These are phyloP conservation scores for Subacronicta megacephala DNA, from an alignment of 2,888 invertebrate species.

Conservation along the genomic window DNA sequence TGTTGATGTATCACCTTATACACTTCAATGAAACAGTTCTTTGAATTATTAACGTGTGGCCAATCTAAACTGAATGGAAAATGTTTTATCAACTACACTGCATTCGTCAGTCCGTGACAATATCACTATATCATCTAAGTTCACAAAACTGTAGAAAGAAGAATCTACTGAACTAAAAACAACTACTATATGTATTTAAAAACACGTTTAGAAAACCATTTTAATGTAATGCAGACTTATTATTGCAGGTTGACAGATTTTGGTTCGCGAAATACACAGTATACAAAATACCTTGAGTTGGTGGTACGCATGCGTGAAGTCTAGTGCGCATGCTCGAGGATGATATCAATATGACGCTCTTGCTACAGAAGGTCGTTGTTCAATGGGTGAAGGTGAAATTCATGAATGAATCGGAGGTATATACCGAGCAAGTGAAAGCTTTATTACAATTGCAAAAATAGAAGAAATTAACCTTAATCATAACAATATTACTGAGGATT, in stretches of 20 bases:
- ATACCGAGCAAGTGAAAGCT: conserved; percentile 35
- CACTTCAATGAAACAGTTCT: conserved; percentile 58
- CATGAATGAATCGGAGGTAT: conserved; percentile 74
- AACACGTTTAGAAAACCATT: conserved; percentile 60
- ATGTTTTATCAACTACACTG: conserved; percentile 44
- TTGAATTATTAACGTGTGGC: conserved; percentile 38
- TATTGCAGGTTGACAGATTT: conserved; percentile 79
- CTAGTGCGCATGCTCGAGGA: conserved; percentile 72
- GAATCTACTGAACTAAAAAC: conserved; percentile 58
- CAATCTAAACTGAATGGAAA: conserved; percentile 45
- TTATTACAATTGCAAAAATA: conserved; percentile 42
- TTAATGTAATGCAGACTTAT: conserved; percentile 70
- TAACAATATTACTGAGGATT: too few species aligned
- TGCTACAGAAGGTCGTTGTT: conserved; percentile 72
- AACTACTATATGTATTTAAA: conserved; percentile 55
- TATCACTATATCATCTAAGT: conserved; percentile 34
- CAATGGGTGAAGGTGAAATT: conserved; percentile 79
- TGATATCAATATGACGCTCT: conserved; percentile 83
- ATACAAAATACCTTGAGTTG: conserved; percentile 75
- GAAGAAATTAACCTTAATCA: conserved; percentile 5
- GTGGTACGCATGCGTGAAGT: conserved; percentile 66
- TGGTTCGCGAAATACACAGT: conserved; percentile 69
- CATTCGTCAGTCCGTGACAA: conserved; percentile 20
- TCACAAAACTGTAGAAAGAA: conserved; percentile 45
- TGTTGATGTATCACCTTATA: conserved; percentile 73